These are phyloP conservation scores for Mycetomoellerius zeteki DNA, from an alignment of 1,140 invertebrate genomes.

Conservation along the genomic window DNA sequence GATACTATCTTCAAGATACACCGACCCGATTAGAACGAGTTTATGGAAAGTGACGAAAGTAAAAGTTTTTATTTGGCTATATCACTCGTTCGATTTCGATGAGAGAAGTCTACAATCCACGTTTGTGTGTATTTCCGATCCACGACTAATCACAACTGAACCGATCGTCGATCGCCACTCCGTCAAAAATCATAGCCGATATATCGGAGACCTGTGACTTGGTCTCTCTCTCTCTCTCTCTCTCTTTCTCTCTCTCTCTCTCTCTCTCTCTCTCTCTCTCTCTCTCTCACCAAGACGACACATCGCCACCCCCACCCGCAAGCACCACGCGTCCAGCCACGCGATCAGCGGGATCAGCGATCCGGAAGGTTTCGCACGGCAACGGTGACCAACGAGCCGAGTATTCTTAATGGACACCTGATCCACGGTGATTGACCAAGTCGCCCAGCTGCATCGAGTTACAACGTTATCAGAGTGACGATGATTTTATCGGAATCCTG, in stretches of 20 bases:
- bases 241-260: too few relatives aligned
- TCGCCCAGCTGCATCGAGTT: constrained; percentile 55
- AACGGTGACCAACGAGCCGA: constrained; percentile 77
- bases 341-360: constrained; percentile 76
- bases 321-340: constrained; percentile 74
- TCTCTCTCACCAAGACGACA: constrained; percentile 58
- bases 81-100: neutral
- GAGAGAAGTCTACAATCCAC: neutral
- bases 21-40: neutral
- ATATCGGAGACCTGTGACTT: constrained; percentile 47
- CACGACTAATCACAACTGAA: constrained; percentile 9
- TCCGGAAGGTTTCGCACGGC: constrained; percentile 77
- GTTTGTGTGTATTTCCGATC: neutral
- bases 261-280: too few relatives aligned
- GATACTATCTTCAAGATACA: constrained; percentile 1
- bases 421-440: constrained; percentile 74
- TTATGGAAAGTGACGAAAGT: constrained; percentile 4
- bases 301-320: constrained; percentile 68
- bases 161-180: constrained; percentile 29
- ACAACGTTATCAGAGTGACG: constrained; percentile 40
- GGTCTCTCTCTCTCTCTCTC: constrained; percentile 2
- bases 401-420: constrained; percentile 74
- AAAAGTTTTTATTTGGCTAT: neutral
- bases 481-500: constrained; percentile 11
- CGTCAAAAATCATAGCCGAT: constrained; percentile 48